These are phyloP conservation scores for Gambusia yucatana DNA, from an alignment of 2,797 vertebrate species.

Conservation along the genomic window DNA sequence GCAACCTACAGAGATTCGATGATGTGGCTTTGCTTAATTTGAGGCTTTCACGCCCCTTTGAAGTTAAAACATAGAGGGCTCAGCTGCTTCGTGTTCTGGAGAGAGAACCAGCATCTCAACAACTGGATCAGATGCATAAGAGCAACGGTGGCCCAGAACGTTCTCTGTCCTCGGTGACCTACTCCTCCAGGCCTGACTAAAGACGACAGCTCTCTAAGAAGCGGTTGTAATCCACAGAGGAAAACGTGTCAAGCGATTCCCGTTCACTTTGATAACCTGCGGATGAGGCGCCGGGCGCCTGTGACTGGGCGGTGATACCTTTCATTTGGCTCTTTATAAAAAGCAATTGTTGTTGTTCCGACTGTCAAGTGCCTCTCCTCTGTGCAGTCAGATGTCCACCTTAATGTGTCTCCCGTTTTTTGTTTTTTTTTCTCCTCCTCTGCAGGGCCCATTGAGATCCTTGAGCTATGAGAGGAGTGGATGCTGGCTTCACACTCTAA, in stretches of 20 bases:
- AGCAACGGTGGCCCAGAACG: constrained; percentile 64
- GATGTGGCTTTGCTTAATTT: constrained; percentile 64
- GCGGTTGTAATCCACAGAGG: constrained; percentile 39
- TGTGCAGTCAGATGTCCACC: constrained; percentile 40
- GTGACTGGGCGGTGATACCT: constrained; percentile 40
- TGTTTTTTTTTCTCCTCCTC: constrained; percentile 23
- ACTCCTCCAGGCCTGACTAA: constrained; percentile 44
- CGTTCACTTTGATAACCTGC: constrained; percentile 49
- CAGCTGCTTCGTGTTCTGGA: constrained; percentile 68
- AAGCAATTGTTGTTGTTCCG: constrained; percentile 36
- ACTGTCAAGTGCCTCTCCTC: constrained; percentile 50
- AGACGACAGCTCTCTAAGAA: constrained; percentile 42
- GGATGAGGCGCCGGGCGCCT: constrained; percentile 30
- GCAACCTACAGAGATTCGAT: constrained; percentile 49
- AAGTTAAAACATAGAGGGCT: constrained; percentile 65
- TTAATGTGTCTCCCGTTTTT: constrained; percentile 53
- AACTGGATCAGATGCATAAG: constrained; percentile 46
- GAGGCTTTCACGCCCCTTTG: constrained; percentile 63
- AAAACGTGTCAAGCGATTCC: constrained; percentile 38
- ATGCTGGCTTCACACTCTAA: constrained; percentile 33
- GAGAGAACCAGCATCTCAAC: constrained; percentile 60
- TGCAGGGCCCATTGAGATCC: constrained; percentile 62
- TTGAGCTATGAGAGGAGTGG: constrained; percentile 44
- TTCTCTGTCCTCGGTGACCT: constrained; percentile 45
- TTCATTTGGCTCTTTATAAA: constrained; percentile 43